Base-by-base conservation (phyloP, 2,113 vertebrate species). In the Nesoenas mayeri region DNA sequence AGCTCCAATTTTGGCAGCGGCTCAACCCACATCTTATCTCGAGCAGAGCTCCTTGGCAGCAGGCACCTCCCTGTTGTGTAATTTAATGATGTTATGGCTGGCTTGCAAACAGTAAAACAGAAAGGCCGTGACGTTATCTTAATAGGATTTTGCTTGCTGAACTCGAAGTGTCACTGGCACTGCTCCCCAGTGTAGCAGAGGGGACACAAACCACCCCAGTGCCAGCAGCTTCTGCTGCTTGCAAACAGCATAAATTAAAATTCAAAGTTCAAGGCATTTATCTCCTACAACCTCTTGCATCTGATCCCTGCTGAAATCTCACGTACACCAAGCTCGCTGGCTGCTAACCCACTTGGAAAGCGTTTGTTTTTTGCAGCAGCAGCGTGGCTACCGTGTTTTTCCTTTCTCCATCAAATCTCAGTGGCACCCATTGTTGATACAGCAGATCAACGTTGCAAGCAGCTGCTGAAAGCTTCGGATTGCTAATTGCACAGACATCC, bases 31-130 rank as follows among this genome's bases (percentile, higher is more conserved):
- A 79, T 95, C 96, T 97, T 95, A 97, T 92, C 96, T 96, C 8
- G 89, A 97, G 96, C 88, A 85, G 80, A 50, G 95, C 94, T 96
- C 96, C 96, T 92, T 97, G 97, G 94, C 96, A 97, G 96, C 93
- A 90, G 94, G 96, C 78, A 86, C 93, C 93, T 96, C 96, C 96
- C 95, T 71, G 95, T 93, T 94, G 94, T 96, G 96, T 95, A 82
- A 93, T 95, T 95, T 95, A 95, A 91, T 90, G 95, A 94, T 96
- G 88, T 89, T 91, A 90, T 87, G 91, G 96, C 96, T 96, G 96
- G 83, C 91, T 97, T 94, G 95, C 95, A 97, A 79, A 92, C 95
- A 96, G 93, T 91, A 85, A 96, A 97, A 95, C 96, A 97, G 92
- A 97, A 87, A 93, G 96, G 94, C 90, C 54, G 84, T 95, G 96